phyloP scores from a whole-genome alignment of 37 sponge, comb jelly and placozoan species.

The Aplysina aerophoba region DNA sequence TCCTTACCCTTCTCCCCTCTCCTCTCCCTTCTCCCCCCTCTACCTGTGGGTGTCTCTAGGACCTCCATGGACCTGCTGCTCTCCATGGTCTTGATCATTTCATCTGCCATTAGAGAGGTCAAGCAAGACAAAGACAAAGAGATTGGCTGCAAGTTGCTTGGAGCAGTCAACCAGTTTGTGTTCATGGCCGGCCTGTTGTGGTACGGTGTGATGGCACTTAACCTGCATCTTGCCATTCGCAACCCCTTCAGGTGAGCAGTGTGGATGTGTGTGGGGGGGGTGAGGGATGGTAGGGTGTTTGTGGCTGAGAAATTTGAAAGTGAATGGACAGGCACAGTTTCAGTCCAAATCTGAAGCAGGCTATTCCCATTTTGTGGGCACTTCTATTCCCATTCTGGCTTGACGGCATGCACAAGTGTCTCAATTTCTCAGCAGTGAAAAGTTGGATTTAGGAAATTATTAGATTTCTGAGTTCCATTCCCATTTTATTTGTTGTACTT shows the following conservation, averaged over 20 bases:
- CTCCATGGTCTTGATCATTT: constrained; percentile 51
- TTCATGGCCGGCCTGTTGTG: constrained; percentile 61
- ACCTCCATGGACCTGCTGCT: constrained; percentile 64
- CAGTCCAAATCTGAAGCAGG: no score
- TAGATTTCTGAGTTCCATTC: no score
- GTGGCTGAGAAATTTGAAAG: background rate
- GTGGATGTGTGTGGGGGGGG: no score
- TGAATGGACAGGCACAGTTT: background rate
- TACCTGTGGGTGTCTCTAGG: constrained; percentile 26
- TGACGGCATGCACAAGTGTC: no score
- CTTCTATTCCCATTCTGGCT: no score
- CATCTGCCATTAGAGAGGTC: background rate
- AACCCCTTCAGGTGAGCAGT: constrained; percentile 81
- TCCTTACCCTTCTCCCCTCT: no score
- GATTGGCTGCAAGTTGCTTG: constrained; percentile 44
- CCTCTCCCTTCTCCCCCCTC: background rate
- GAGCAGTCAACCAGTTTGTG: constrained; percentile 60
- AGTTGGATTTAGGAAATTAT: no score
- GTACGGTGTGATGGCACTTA: constrained; percentile 73
- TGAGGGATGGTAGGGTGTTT: background rate
- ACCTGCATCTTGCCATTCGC: constrained; percentile 71
- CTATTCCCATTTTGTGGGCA: no score
- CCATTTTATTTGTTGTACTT: no score
- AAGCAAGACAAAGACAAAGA: background rate
- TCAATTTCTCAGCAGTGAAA: no score